phyloP scores from a whole-genome alignment of 2,797 vertebrate species.

The Apogon hyalosoma region DNA sequence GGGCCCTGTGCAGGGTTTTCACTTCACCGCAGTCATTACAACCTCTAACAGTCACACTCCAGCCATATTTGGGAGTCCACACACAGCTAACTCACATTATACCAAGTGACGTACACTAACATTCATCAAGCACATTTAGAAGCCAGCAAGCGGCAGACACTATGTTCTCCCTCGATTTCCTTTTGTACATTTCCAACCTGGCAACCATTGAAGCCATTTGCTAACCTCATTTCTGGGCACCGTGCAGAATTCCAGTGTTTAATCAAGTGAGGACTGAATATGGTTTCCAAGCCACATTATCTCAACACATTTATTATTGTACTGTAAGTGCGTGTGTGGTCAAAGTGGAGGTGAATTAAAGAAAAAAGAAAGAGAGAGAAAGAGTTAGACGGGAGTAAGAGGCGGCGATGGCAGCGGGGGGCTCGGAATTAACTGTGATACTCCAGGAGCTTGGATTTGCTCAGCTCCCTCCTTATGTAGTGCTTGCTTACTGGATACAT shows the following conservation, averaged over 20 bases:
- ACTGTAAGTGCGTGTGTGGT: conserved; percentile 84
- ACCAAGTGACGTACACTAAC: conserved; percentile 84
- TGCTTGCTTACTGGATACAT: conserved; percentile 65
- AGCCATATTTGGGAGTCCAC: conserved; percentile 85
- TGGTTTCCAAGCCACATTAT: conserved; percentile 87
- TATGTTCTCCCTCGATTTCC: conserved; percentile 83
- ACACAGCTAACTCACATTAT: conserved; percentile 82
- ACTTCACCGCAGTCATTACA: conserved; percentile 77
- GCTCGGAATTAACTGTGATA: conserved; percentile 62
- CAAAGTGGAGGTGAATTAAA: conserved; percentile 78
- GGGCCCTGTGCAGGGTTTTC: conserved; percentile 76
- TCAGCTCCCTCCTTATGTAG: conserved; percentile 53
- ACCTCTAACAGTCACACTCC: conserved; percentile 79
- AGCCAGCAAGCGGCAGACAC: conserved; percentile 81
- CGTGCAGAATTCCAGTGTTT: conserved; percentile 87
- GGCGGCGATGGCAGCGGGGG: conserved; percentile 19
- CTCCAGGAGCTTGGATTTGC: conserved; percentile 67
- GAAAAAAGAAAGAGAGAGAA: conserved; percentile 43
- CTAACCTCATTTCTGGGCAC: conserved; percentile 90
- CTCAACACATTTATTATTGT: conserved; percentile 88
- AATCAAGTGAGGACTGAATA: conserved; percentile 87
- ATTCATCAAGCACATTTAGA: conserved; percentile 84
- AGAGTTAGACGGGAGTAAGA: conserved; percentile 19
- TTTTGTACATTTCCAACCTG: conserved; percentile 86
- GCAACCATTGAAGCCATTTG: conserved; percentile 84